Base-by-base conservation (phyloP, 2,888 invertebrate genomes). In the Bugula neritina region DNA sequence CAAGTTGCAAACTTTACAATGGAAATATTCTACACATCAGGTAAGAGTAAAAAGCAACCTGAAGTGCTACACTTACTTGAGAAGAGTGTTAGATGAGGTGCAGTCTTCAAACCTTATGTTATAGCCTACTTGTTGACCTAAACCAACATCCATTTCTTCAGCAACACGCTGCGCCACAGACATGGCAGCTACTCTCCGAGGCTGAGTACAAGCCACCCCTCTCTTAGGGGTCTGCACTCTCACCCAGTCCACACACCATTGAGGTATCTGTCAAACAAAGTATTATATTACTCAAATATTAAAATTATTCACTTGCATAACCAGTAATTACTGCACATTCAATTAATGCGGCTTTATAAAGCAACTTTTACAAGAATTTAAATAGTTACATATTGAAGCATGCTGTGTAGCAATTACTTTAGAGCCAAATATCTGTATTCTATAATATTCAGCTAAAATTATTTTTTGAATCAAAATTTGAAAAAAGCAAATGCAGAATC, bases 81-180 rank as follows among this genome's bases (percentile, higher is more conserved):
- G 87, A 35, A 96, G 88, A 0, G 98, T 99, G 81, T 91, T 92
- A 0, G 92, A 89, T 0, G 94, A 94, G 0, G 97, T 95, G 82
- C 98, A 98, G 86, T 99, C 98, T 85, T 99, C 99, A 82, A 99
- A 99, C 88, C 99, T 92, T 82, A 99, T 99, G 82, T 94, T 92
- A 83, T 95, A 95, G 73, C 95, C 95, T 29, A 95, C 94, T 86
- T 95, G 93, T 81, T 92, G 90, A 0, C 90, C 90, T 3, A 99
- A 85, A 3, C 90, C 90, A 0, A 98, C 97, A 83, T 99, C 99
- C 98, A 99, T 97, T 86, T 99, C 99, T 82, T 99, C 98, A 0
- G 98, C 94, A 0, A 99, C 99, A 83, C 99, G 88, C 82, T 98
- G 96, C 0, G 99, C 98, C 0, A 99, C 99, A 0, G 95, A 95